Conservation (phyloP, 2,797 vertebrate genomes). For the Eulemur rubriventer region DNA sequence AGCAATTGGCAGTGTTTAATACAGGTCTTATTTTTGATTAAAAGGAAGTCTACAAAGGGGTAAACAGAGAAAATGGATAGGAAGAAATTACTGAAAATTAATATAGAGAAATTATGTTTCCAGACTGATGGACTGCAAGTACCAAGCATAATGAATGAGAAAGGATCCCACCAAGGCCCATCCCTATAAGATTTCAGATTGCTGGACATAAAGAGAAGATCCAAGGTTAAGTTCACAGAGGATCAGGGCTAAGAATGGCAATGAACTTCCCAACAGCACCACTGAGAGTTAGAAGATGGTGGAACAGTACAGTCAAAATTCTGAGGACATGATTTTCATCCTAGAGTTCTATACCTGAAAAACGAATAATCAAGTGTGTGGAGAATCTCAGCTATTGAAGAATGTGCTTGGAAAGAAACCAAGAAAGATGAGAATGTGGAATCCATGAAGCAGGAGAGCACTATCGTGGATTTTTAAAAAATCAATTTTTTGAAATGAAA, state of each 20-base stretch:
- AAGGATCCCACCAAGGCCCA: background rate
- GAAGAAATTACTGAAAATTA: conserved; percentile 3
- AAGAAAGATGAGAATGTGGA: background rate
- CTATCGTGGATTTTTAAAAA: background rate
- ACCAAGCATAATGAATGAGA: background rate
- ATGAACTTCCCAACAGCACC: background rate
- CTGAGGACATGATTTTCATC: background rate
- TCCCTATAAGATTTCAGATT: background rate
- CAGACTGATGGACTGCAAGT: background rate
- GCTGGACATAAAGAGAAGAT: background rate
- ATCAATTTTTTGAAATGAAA: background rate
- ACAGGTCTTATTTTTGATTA: background rate
- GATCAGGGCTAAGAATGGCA: background rate
- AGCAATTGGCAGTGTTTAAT: background rate
- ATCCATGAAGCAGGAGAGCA: background rate
- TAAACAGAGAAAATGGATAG: background rate
- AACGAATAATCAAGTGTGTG: background rate
- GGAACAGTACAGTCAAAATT: background rate
- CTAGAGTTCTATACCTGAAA: background rate
- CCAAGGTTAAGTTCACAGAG: background rate
- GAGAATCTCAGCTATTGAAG: background rate
- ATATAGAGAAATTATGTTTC: background rate
- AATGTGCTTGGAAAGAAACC: background rate
- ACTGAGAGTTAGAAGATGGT: background rate
- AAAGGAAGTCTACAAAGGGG: background rate